Evolutionary conservation across 2,888 invertebrate species (phyloP), one percentile per base, ranked within the genome.

Genomic region (Catotricha subobsoleta): DNA sequence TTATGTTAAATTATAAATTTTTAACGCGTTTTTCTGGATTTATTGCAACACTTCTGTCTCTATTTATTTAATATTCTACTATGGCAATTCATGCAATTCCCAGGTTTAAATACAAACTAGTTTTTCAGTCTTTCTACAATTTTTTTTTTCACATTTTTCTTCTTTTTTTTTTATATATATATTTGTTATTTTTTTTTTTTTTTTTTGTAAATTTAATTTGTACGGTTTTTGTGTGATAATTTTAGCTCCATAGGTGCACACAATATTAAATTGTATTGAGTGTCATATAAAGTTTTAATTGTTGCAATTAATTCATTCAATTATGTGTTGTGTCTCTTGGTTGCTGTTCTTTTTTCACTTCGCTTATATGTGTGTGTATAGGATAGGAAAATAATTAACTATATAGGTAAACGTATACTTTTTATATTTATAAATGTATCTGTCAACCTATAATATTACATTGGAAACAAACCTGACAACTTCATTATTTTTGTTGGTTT

Each of bases 291-390:
- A 12, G 33, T 34, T 20, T 20, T 20, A 34, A 34, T 34, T 34
- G 34, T 34, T 20, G 34, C 34, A 34, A 34, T 34, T 34, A 34
- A 34, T 34, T 34, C 34, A 34, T 34, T 34, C 20, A 20, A 34
- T 34, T 34, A 34, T 21, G 34, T 21, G 34, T 20, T 34, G 34
- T 34, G 34, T 34, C 21, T 34, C 20, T n/a, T n/a, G n/a, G n/a
- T n/a, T n/a, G n/a, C n/a, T n/a, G n/a, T n/a, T n/a, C n/a, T n/a
- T n/a, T n/a, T n/a, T n/a, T n/a, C n/a, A n/a, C n/a, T n/a, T n/a
- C n/a, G n/a, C n/a, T n/a, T n/a, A n/a, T n/a, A n/a, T n/a, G n/a
- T n/a, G n/a, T n/a, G n/a, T n/a, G n/a, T n/a, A n/a, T n/a, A n/a
- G n/a, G n/a, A n/a, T n/a, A n/a, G n/a, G n/a, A n/a, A n/a, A n/a